phyloP scores from a whole-genome alignment of 2,113 vertebrate genomes.

The Nyctibius bracteatus region DNA sequence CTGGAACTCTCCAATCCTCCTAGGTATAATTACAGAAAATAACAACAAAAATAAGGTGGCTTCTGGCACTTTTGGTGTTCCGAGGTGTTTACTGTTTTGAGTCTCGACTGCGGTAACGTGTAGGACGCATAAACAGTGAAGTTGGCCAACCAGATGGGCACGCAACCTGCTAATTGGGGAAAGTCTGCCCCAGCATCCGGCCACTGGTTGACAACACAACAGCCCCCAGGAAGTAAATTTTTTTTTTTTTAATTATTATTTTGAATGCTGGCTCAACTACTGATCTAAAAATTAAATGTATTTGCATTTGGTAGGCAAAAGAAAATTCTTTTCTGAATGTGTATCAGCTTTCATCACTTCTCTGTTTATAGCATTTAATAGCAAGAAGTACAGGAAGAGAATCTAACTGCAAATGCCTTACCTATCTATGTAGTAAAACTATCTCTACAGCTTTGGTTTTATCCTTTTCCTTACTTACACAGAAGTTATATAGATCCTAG shows the following conservation, averaged over 20 bases:
- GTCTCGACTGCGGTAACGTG: background rate
- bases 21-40: slow-evolving; percentile 47
- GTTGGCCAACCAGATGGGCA: slow-evolving; percentile 1
- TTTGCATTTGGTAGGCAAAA: background rate
- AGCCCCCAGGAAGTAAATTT: background rate
- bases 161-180: background rate
- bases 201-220: background rate
- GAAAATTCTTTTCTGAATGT: background rate
- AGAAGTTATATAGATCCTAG: background rate
- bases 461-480: background rate
- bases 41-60: slow-evolving; percentile 35
- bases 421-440: background rate
- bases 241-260: background rate
- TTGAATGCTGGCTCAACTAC: background rate
- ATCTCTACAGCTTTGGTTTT: background rate
- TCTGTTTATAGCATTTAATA: background rate
- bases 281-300: background rate
- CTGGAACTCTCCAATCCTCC: background rate
- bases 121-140: background rate
- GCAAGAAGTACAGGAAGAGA: background rate
- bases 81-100: background rate
- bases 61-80: slow-evolving; percentile 21
- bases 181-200: background rate
- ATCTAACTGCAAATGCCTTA: background rate
- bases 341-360: background rate